Conservation (phyloP, 2,113 vertebrate species). For the Siniperca knerii region DNA sequence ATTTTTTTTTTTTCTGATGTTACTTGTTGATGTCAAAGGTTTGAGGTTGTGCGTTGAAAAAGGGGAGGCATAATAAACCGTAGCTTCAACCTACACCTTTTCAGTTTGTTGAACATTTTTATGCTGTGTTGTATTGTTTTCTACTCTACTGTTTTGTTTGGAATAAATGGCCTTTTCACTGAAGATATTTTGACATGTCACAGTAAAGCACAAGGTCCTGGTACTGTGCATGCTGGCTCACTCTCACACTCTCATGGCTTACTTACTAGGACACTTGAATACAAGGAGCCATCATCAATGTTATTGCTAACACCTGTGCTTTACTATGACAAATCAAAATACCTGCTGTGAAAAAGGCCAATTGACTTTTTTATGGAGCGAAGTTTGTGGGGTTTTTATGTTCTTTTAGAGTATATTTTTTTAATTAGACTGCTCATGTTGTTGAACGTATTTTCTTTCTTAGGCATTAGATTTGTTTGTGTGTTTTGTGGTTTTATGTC, state of each 20-base stretch:
- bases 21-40: not conserved
- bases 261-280: not conserved
- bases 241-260: not conserved
- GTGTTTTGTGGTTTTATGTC: not conserved
- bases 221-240: not conserved
- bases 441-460: not conserved
- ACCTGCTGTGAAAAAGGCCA: not conserved
- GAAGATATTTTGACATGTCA: not conserved
- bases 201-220: not conserved
- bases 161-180: not conserved
- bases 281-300: not conserved
- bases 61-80: accelerated
- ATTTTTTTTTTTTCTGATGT: not conserved
- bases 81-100: not conserved
- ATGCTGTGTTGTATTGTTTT: not conserved
- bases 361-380: not conserved
- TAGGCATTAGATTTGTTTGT: not conserved
- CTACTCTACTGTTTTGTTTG: not conserved
- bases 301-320: not conserved
- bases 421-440: not conserved
- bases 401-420: not conserved
- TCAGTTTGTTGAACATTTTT: not conserved
- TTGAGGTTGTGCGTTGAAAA: not conserved
- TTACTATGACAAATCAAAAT: not conserved
- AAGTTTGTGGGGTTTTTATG: not conserved